Conservation (phyloP, 2,888 invertebrate genomes). For the Eristalis pertinax region DNA sequence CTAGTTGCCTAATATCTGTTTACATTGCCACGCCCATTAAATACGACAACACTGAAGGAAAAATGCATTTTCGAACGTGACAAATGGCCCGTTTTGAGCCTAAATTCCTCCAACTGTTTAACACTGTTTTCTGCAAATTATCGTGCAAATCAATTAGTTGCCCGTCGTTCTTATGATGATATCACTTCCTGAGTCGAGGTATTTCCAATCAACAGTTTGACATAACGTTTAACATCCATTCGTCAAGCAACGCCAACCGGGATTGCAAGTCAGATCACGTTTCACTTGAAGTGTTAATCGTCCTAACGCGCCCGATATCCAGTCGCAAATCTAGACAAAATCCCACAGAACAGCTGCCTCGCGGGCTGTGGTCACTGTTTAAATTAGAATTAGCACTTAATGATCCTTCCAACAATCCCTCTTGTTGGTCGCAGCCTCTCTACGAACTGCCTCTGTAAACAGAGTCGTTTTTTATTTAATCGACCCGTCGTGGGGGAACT, state of each 20-base stretch:
- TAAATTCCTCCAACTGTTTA: neutral
- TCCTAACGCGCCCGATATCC: neutral
- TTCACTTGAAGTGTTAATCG: neutral
- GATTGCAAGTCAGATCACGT: neutral
- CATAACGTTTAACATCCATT: neutral
- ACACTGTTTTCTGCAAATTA: neutral
- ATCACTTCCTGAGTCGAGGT: neutral
- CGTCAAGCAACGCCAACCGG: neutral
- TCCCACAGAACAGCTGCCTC: neutral
- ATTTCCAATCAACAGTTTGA: neutral
- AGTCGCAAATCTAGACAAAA: neutral
- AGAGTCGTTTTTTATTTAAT: neutral
- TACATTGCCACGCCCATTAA: neutral
- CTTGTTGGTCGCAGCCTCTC: neutral
- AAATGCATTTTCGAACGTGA: neutral
- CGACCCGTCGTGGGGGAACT: neutral
- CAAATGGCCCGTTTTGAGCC: neutral
- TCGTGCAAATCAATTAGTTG: neutral
- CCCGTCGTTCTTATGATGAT: neutral
- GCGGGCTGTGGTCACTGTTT: neutral
- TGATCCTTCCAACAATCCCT: neutral
- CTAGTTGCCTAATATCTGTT: no score
- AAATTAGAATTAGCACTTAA: neutral
- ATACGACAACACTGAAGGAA: neutral
- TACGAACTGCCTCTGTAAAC: neutral